phyloP scores from a whole-genome alignment of 2,797 vertebrate species.

The Pachyuromys duprasi region DNA sequence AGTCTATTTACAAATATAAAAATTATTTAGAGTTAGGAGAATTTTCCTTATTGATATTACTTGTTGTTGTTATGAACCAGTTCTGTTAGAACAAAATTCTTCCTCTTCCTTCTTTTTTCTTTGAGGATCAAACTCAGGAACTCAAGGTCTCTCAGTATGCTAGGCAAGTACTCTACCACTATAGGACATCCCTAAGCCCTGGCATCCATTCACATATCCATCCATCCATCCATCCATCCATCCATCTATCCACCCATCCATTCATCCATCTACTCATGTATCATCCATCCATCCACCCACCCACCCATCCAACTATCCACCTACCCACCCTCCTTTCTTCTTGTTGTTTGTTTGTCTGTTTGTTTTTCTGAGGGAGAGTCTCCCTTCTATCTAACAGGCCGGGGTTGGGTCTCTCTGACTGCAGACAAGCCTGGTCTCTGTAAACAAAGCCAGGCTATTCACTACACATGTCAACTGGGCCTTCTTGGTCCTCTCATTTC shows the following conservation, averaged over 20 bases:
- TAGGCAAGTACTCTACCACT: not conserved
- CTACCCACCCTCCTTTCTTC: not conserved
- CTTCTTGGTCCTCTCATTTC: constrained; percentile 58
- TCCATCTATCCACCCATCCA: no score
- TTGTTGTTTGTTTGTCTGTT: not conserved
- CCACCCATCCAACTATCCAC: not conserved
- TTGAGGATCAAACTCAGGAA: not conserved
- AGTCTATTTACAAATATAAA: not conserved
- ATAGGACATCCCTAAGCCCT: not conserved
- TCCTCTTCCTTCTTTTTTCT: not conserved
- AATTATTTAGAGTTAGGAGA: not conserved
- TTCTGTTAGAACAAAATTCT: not conserved
- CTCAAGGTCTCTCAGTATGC: not conserved
- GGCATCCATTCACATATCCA: no score
- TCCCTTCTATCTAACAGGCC: not conserved
- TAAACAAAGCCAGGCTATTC: constrained; percentile 79
- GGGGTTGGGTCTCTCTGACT: constrained; percentile 52
- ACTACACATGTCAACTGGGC: constrained; percentile 73
- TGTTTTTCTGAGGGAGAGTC: not conserved
- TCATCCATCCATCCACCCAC: rapidly evolving
- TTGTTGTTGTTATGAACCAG: not conserved
- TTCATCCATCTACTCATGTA: not conserved
- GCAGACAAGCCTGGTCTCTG: constrained; percentile 70
- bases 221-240: not conserved
- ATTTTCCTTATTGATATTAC: not conserved